A percentile compares a stretch with the other conserved stretches of the same genome.
Evolutionary conservation across 2,113 vertebrate species (phyloP).

Genomic region (Bettongia penicillata): DNA sequence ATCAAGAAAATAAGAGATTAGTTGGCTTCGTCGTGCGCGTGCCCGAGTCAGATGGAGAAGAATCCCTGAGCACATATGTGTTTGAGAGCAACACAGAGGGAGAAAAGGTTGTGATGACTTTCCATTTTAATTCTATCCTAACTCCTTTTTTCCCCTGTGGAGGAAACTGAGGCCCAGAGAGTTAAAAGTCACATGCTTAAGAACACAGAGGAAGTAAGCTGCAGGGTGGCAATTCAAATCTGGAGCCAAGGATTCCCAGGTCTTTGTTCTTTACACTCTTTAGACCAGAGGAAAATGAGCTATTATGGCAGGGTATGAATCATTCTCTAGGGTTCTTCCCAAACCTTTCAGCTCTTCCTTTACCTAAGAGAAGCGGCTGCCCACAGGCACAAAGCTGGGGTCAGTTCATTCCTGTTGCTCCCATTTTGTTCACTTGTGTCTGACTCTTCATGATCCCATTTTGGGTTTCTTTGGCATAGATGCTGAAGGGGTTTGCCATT

Average conservation of each 20-base stretch:
- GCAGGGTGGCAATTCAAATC: too few relatives aligned
- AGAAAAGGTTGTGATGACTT: slow-evolving; percentile 89
- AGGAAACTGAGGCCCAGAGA: too few relatives aligned
- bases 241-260: too few relatives aligned
- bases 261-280: too few relatives aligned
- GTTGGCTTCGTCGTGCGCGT: slow-evolving; percentile 93
- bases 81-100: slow-evolving; percentile 99
- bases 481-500: background rate
- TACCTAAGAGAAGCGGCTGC: background rate
- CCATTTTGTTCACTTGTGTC: background rate
- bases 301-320: background rate
- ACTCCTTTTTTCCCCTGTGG: background rate
- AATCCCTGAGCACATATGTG: slow-evolving; percentile 90
- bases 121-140: background rate
- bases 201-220: too few relatives aligned
- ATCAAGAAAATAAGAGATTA: slow-evolving; percentile 95
- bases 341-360: background rate
- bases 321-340: background rate
- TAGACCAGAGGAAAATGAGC: background rate
- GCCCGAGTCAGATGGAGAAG: slow-evolving; percentile 84
- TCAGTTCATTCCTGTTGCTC: background rate
- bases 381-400: background rate
- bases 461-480: background rate
- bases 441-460: background rate
- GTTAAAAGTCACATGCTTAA: too few relatives aligned